Conservation (phyloP, 23 tunicate genomes). For the Aplidium turbinatum region DNA sequence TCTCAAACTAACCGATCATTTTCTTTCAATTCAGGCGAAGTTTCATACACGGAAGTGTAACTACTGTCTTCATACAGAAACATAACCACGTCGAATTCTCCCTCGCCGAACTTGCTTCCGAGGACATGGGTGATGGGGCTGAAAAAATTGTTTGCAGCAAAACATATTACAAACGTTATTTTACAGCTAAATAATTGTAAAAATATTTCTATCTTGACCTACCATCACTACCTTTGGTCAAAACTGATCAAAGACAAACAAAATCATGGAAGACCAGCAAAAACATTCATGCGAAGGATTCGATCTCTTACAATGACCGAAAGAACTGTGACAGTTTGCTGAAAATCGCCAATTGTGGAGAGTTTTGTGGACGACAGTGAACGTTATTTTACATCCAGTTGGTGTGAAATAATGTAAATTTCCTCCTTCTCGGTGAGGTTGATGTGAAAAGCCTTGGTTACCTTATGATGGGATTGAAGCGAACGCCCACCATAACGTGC, state of each 20-base stretch:
- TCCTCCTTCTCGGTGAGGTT: too few species aligned
- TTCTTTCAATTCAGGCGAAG: slow-evolving; percentile 42
- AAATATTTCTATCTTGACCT: too few species aligned
- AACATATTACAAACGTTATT: background rate
- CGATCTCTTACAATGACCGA: too few species aligned
- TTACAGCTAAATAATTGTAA: background rate
- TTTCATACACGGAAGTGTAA: slow-evolving; percentile 36
- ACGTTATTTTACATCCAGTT: too few species aligned
- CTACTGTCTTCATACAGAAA: slow-evolving; percentile 50
- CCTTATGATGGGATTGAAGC: slow-evolving; percentile 66
- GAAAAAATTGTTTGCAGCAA: background rate
- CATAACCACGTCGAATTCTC: slow-evolving; percentile 78
- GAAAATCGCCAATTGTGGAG: too few species aligned
- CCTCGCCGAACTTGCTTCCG: slow-evolving; percentile 48
- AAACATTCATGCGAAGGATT: too few species aligned
- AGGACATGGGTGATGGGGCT: slow-evolving; percentile 66
- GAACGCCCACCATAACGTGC: slow-evolving; percentile 50
- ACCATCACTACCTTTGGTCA: background rate
- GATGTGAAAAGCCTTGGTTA: slow-evolving; percentile 1
- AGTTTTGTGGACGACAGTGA: too few species aligned
- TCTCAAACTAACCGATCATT: slow-evolving; percentile 38
- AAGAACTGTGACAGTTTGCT: too few species aligned
- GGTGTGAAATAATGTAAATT: too few species aligned
- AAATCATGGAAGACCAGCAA: too few species aligned
- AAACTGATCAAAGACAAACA: too few species aligned